Evolutionary conservation across 2,888 invertebrate species (phyloP), one percentile per base, ranked within the genome.

Genomic region (Torymus auratus): DNA sequence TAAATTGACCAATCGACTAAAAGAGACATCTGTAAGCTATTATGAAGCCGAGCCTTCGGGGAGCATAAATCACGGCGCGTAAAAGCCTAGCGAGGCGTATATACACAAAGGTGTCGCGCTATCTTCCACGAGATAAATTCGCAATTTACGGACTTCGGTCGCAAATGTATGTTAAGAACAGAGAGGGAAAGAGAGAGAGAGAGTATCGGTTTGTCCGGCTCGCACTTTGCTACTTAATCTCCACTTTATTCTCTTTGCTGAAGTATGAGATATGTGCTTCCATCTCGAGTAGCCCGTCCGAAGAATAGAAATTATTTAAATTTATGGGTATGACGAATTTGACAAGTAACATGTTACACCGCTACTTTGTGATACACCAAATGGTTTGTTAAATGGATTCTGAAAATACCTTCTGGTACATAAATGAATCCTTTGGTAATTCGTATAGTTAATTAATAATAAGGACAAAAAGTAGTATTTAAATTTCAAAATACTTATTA

Each of bases 11-110:
- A 74, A 75, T 81, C 67, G 73, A 75, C 74, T 81, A 78, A 81
- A 74, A 75, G 78, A 81, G 78, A 81, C 78, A 81, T 81, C 75
- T 78, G 78, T 78, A 78, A 64, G 71, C 74, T 77, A 81, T 78
- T 81, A 81, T 81, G 71, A 78, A 28, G 81, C 61, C 56, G 56
- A 65, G 55, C 55, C 52, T 52, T 23, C n/a, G 53, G 12, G 50
- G 28, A 11, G 15, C 67, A 81, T 81, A 81, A 81, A 78, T 81
- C 81, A 75, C 69, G 28, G 55, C 5, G 13, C 61, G 71, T 81
- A 75, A 81, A 81, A 81, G 75, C 75, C 62, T 71, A 77, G 72
- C 67, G 64, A 68, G 15, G 68, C 68, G 65, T 74, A 60, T 41
- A 53, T 20, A 61, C 11, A 71, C 70, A 82, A 78, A 78, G 75